These are phyloP conservation scores for Coptodon rendalli DNA, from an alignment of 2,113 vertebrate genomes.

Conservation along the genomic window DNA sequence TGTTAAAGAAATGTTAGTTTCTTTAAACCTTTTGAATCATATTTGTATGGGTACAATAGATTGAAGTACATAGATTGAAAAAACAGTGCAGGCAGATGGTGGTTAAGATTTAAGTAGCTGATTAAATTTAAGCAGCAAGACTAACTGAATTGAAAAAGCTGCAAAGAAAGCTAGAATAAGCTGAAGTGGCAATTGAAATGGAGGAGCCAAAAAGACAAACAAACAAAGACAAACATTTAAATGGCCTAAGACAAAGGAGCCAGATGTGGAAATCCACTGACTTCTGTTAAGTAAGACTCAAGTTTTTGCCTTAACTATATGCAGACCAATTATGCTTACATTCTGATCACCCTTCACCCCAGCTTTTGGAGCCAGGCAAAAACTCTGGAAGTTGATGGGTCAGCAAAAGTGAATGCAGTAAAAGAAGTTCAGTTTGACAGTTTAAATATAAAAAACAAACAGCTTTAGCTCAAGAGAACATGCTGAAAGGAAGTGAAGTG, in stretches of 20 bases:
- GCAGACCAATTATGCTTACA: background rate
- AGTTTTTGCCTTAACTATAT: background rate
- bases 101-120: background rate
- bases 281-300: background rate
- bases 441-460: background rate
- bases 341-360: rapidly evolving
- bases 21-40: background rate
- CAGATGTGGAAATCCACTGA: background rate
- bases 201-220: background rate
- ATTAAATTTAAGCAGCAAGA: background rate
- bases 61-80: background rate
- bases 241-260: background rate
- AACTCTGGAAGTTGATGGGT: background rate
- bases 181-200: background rate
- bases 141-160: background rate
- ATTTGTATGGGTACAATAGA: background rate
- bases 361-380: background rate
- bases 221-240: background rate
- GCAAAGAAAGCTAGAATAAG: background rate
- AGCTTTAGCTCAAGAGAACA: background rate
- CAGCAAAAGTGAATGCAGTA: background rate
- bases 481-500: background rate
- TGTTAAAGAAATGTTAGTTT: background rate
- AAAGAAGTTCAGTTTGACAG: background rate
- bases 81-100: background rate